These are phyloP conservation scores for Keiferia lycopersicella DNA, from an alignment of 2,888 invertebrate species.

Conservation along the genomic window DNA sequence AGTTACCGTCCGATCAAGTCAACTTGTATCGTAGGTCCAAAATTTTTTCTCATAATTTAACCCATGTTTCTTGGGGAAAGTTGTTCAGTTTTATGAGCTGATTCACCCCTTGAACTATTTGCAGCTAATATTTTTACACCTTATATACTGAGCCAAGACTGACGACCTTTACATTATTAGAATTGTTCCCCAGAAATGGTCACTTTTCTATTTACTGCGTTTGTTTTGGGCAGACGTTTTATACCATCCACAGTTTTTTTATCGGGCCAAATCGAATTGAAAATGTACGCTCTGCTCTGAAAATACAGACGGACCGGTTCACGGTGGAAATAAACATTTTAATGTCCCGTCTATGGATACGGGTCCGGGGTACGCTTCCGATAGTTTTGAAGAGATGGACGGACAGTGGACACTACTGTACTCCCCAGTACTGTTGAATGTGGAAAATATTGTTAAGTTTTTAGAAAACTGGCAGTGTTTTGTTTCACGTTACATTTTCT, in stretches of 20 bases:
- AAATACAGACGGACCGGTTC: constrained; percentile 20
- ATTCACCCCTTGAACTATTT: background rate
- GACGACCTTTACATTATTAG: background rate
- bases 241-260: constrained; percentile 51
- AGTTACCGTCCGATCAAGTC: too few relatives aligned
- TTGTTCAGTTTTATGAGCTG: too few relatives aligned
- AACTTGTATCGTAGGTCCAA: too few relatives aligned
- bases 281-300: constrained; percentile 35
- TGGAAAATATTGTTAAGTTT: too few relatives aligned
- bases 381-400: background rate
- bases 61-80: too few relatives aligned
- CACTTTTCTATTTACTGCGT: constrained; percentile 55
- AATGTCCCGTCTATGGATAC: background rate
- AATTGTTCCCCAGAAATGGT: constrained; percentile 40
- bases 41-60: too few relatives aligned
- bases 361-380: background rate
- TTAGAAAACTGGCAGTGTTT: too few relatives aligned
- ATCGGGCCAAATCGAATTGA: constrained; percentile 55
- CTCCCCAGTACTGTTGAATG: too few relatives aligned
- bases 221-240: constrained; percentile 54
- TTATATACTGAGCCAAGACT: too few relatives aligned
- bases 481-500: too few relatives aligned
- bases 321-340: background rate
- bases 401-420: too few relatives aligned
- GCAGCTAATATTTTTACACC: background rate